Evolutionary conservation across 2,888 invertebrate species (phyloP), one percentile per base, ranked within the genome.

Genomic region (Frankliniella fusca): DNA sequence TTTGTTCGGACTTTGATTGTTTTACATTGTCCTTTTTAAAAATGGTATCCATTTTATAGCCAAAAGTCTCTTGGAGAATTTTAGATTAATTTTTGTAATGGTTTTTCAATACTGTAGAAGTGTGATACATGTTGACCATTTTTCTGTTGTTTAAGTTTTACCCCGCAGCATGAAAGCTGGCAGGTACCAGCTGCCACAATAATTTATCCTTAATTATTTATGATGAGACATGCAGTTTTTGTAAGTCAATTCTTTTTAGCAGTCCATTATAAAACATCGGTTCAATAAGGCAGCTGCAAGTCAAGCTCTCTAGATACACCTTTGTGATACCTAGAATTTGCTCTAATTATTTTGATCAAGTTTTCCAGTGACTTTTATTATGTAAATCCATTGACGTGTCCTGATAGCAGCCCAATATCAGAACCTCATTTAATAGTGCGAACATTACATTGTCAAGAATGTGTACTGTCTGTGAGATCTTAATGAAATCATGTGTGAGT

Each of bases 71-170:
- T 23, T 76, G 70, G 12, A 27, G 70, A 76, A 12, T 76, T 76
- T 76, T 76, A 76, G 70, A 23, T 76, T 76, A 76, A 76, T 76
- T 76, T 76, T 76, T 76, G 23, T 27, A 76, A 27, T 23, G 70
- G 27, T 76, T 76, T 76, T 76, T 76, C 70, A 76, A 76, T 76
- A 27, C 70, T 27, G 70, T 76, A 76, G 23, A 76, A 27, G 70
- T 76, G 70, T 76, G 70, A 76, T 76, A 76, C 70, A 76, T 76
- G 70, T 76, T 76, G 70, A 76, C 70, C 70, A 76, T 27, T 76
- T 76, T 23, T 76, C 23, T 76, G 27, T 76, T 27, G 27, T 76
- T 27, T 27, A 76, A 23, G 27, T 27, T n/a, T 27, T 11, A 27
- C 70, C 23, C 23, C 70, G 27, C 23, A n/a, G 27, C 70, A 76